Base-by-base conservation (phyloP, 2,113 vertebrate genomes). In the Pollachius pollachius region DNA sequence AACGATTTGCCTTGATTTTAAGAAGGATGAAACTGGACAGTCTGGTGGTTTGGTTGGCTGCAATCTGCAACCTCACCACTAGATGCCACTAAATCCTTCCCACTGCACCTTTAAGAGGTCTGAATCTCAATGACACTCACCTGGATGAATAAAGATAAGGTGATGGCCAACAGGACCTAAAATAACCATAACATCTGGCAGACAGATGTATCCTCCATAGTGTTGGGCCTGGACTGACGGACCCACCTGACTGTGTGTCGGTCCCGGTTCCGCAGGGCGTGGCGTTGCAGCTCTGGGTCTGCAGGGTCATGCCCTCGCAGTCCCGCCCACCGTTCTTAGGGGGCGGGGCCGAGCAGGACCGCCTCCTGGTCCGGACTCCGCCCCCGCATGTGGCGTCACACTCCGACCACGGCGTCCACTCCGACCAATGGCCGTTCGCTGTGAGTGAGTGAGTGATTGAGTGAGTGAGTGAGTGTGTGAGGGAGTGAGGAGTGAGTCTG, bases 371-470 rank as follows among this genome's bases (percentile, higher is more conserved):
- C 62, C 73, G 87, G 37, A 92, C 82, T 0, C 95, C 95, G 1
- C 95, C 94, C n/a, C 94, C 92, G 18, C 96, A 96, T 5, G 70
- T 66, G 0, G 85, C 86, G 0, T 95, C 93, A 52, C 96, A 97
- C 21, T 81, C 72, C 0, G 92, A 91, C 96, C 96, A 97, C 17
- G 81, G 74, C 0, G 87, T 90, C 96, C 96, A 97, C 59, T 83
- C 65, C 0, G 93, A 85, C 95, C 96, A 97, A 0, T 79, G 88
- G 2, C 96, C 96, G 0, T 92, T 70, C 62, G 94, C 96, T 96
- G 52, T 34, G 4, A 34, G 30, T 34, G 30, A 34, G 30, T 34
- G 4, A 34, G 30, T 34, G 4, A 34, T 2, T 34, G 4, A 34
- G 30, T 34, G 30, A 34, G 30, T 7, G 30, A 34, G 30, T 5